Percentiles rank a stretch among this genome's conserved stretches.
phyloP scores from a whole-genome alignment of 2,113 vertebrate genomes.

The Microcebus murinus region DNA sequence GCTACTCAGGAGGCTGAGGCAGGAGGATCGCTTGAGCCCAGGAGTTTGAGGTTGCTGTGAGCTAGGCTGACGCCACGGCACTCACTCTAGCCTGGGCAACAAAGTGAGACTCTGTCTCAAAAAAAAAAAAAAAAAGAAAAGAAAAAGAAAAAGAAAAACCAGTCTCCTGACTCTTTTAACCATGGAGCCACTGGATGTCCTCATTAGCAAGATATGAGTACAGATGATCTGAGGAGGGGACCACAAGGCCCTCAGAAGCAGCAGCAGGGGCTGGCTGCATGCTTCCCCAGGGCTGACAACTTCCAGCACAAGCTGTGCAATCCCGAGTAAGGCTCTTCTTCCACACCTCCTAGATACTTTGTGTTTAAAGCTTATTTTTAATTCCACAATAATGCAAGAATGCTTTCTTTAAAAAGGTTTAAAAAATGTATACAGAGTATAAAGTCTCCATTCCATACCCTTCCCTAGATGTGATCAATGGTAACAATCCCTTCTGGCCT shows the following conservation, averaged over 20 bases:
- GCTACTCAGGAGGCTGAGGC: too few relatives aligned
- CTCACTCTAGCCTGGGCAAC: too few relatives aligned
- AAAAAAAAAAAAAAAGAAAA: neutral
- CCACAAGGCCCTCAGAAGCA: neutral
- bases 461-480: neutral
- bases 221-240: neutral
- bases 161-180: neutral
- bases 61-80: too few relatives aligned
- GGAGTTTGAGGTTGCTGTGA: too few relatives aligned
- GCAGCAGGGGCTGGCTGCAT: too few relatives aligned
- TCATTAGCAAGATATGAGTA: neutral
- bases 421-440: neutral
- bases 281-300: neutral
- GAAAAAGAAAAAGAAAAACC: neutral
- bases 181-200: neutral
- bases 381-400: neutral
- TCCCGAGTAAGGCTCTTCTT: neutral
- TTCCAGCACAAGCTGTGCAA: neutral
- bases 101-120: too few relatives aligned
- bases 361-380: conserved; percentile 6
- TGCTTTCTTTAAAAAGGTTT: neutral
- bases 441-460: neutral
- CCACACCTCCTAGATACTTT: neutral
- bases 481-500: neutral
- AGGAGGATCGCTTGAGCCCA: too few relatives aligned